phyloP scores from a whole-genome alignment of 2,888 invertebrate genomes.

The Herminia tarsipennalis region DNA sequence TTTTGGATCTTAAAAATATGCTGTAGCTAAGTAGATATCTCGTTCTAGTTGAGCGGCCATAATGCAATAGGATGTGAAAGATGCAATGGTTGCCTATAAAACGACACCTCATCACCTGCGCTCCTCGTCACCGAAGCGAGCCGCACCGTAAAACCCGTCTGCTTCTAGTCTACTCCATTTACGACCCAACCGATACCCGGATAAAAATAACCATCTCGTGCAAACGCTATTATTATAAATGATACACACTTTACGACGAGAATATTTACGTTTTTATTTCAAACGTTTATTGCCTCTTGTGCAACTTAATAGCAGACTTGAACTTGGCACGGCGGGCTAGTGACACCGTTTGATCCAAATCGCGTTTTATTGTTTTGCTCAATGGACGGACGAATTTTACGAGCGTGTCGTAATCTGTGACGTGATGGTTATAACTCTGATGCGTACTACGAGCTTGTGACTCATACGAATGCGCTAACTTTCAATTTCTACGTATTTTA shows the following conservation, averaged over 20 bases:
- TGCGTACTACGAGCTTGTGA: slow-evolving; percentile 67
- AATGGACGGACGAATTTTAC: slow-evolving; percentile 82
- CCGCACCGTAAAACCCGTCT: slow-evolving; percentile 77
- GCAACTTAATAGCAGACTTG: slow-evolving; percentile 83
- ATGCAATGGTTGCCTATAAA: slow-evolving; percentile 51
- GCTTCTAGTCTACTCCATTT: slow-evolving; percentile 80
- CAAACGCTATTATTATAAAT: slow-evolving; percentile 62
- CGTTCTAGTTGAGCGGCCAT: slow-evolving; percentile 36
- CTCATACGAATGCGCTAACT: slow-evolving; percentile 68
- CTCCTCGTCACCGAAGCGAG: slow-evolving; percentile 55
- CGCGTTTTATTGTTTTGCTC: slow-evolving; percentile 81
- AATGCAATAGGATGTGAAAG: slow-evolving; percentile 51
- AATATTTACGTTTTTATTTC: slow-evolving; percentile 80
- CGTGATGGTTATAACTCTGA: slow-evolving; percentile 66
- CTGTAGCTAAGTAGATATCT: slow-evolving; percentile 18
- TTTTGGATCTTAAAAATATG: slow-evolving; percentile 9
- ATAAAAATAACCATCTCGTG: slow-evolving; percentile 77
- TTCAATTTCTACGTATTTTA: slow-evolving; percentile 63
- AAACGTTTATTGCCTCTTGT: slow-evolving; percentile 79
- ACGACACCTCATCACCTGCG: slow-evolving; percentile 66
- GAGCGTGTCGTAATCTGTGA: slow-evolving; percentile 78
- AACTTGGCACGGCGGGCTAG: slow-evolving; percentile 76
- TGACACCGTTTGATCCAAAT: slow-evolving; percentile 83
- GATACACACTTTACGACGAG: slow-evolving; percentile 60
- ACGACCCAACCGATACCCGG: slow-evolving; percentile 73